Base-by-base conservation (phyloP, 2,888 invertebrate species). In the Disparrhopalites patrizii region DNA sequence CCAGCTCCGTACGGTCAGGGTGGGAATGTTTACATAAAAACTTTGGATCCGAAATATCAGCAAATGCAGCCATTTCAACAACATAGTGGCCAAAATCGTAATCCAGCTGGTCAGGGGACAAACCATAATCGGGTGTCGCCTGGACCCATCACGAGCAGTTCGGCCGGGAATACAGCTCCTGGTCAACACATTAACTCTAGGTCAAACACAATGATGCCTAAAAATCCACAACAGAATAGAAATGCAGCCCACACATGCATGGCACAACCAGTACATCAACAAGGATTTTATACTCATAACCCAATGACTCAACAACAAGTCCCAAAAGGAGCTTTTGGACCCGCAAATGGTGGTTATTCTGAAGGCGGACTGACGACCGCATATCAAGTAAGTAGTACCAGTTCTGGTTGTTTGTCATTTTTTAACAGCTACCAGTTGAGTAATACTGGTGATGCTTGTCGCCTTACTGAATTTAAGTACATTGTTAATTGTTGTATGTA, bases 211-310 rank as follows among this genome's bases (percentile, higher is more conserved):
- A 43, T 70, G 56, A 67, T 71, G 63, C 57, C 58, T 30, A 36
- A 73, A 66, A 60, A 70, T 67, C 25, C 50, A 61, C 52, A 61
- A 63, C 31, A 67, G 66, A 55, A 57, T 51, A 23, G 68, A 56
- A 55, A 63, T 55, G 43, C 50, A 27, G 51, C 38, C 25, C 70
- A 71, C 47, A 56, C 68, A 10, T 63, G 43, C 43, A 66, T 69
- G 63, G 61, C 60, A n/a, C 70, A 70, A 52, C 66, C 69, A 1
- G 64, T 68, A 31, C 71, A 71, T 36, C 73, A 70, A 50, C 73
- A 69, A 28, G 68, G 67, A 3, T 73, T 72, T 58, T 73, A 72
- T 23, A 56, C 71, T 64, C 73, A 73, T 67, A 65, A 65, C 52
- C 27, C 62, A 51, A 51, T 72, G 64, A 51, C 66, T 10, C 70